Conservation (phyloP, 2,113 vertebrate species). For the Trichomycterus rosablanca region DNA sequence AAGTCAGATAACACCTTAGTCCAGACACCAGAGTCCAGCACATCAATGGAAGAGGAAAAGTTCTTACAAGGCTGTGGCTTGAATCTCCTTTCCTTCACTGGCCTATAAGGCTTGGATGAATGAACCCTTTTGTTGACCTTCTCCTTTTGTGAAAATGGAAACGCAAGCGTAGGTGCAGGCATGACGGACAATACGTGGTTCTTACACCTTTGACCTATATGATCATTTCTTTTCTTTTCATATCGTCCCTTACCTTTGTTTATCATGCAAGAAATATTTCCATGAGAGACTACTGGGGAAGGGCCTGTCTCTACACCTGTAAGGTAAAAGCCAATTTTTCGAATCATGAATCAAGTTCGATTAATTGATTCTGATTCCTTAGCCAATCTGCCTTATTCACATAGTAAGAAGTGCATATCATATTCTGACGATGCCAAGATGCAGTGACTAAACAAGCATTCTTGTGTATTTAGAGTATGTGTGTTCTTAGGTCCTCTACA, state of each 20-base stretch:
- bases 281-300: too few relatives aligned
- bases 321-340: background rate
- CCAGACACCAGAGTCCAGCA: conserved; percentile 14
- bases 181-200: background rate
- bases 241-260: background rate
- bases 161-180: background rate
- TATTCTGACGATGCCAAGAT: too few relatives aligned
- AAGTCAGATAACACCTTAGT: conserved; percentile 67
- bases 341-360: background rate
- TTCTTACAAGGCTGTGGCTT: too few relatives aligned
- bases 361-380: background rate
- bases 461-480: conserved; percentile 40
- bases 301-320: too few relatives aligned
- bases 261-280: background rate
- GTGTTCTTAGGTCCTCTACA: conserved; percentile 63
- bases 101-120: background rate
- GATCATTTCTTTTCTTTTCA: background rate
- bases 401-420: background rate
- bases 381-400: background rate
- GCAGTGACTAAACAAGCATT: too few relatives aligned
- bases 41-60: conserved; percentile 5
- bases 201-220: background rate
- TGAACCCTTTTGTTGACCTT: background rate
- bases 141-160: background rate
- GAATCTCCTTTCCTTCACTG: background rate